These are phyloP conservation scores for Panopea generosa DNA, from an alignment of 2,888 invertebrate species.

Conservation along the genomic window DNA sequence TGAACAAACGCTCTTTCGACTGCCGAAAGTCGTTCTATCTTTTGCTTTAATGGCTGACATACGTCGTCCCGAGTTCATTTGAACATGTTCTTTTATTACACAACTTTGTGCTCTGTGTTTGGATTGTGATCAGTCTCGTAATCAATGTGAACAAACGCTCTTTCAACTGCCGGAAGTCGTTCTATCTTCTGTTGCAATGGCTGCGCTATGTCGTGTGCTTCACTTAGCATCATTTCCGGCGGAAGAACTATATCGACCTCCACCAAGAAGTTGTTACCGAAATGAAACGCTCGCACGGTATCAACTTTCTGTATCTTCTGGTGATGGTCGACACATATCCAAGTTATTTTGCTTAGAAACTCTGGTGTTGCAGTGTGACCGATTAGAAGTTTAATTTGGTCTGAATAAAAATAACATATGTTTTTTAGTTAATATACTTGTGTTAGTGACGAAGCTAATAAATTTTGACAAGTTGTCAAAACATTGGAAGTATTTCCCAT, in stretches of 20 bases:
- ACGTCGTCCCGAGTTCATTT: too few relatives aligned
- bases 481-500: too few relatives aligned
- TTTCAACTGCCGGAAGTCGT: constrained; percentile 85
- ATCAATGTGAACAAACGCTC: constrained; percentile 87
- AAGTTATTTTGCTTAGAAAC: constrained; percentile 84
- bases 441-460: too few relatives aligned
- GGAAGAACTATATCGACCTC: constrained; percentile 86
- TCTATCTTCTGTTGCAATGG: constrained; percentile 86
- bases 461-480: too few relatives aligned
- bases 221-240: constrained; percentile 84
- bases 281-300: constrained; percentile 87
- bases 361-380: constrained; percentile 83
- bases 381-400: constrained; percentile 82
- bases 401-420: constrained; percentile 71
- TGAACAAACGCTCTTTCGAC: constrained; percentile 87
- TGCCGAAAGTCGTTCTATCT: constrained; percentile 85
- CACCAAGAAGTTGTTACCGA: constrained; percentile 85
- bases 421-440: too few relatives aligned
- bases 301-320: constrained; percentile 83
- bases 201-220: constrained; percentile 86
- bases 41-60: constrained; percentile 86
- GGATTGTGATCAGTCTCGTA: constrained; percentile 85
- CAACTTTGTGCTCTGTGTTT: constrained; percentile 85
- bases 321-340: constrained; percentile 84
- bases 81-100: too few relatives aligned